Evolutionary conservation across 2,888 invertebrate genomes (phyloP), one percentile per base, ranked within the genome.

Genomic region (Noctua pronuba): DNA sequence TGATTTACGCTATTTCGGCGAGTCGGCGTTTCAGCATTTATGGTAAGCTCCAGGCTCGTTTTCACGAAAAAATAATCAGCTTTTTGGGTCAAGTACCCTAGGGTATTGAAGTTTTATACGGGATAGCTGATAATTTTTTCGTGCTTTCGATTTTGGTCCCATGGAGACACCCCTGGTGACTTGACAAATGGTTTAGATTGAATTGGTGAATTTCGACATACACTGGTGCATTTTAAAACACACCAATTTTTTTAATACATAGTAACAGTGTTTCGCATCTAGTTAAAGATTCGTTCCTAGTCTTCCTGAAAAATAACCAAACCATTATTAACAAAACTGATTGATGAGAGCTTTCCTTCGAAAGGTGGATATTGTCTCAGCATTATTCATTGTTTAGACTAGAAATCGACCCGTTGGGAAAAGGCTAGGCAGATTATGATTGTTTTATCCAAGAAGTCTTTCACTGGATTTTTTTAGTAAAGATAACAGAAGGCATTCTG

Each of bases 151-250:
- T 60, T 21, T 31, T 31, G 60, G 11, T 62, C 21, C 10, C 62
- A 62, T 11, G 21, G 35, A 21, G 1, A 31, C 86, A 85, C 84
- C 87, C 82, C 85, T 82, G 80, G 71, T 88, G 8, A 18, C 10
- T 0, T 41, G 11, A 88, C 89, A 82, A 21, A 3, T 49, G 21
- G 49, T 8, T 24, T 49, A 8, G 21, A 49, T 21, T 21, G 21
- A 49, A 49, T 49, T 49, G 10, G 49, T 49, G 24, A 49, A 24
- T 49, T 8, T 49, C 49, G 24, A 49, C 49, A 49, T 49, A 10
- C 8, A 49, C 24, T 49, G 49, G 24, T 24, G 21, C 49, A 49
- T 24, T 3, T 49, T 24, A 21, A 8, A 49, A 6, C 7, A 21
- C 49, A 21, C 3, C 49, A 49, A 21, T 21, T 49, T 49, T 0